Percentiles rank a stretch among this genome's conserved stretches.
phyloP scores from a whole-genome alignment of 2,113 vertebrate genomes.

The Furnarius figulus region DNA sequence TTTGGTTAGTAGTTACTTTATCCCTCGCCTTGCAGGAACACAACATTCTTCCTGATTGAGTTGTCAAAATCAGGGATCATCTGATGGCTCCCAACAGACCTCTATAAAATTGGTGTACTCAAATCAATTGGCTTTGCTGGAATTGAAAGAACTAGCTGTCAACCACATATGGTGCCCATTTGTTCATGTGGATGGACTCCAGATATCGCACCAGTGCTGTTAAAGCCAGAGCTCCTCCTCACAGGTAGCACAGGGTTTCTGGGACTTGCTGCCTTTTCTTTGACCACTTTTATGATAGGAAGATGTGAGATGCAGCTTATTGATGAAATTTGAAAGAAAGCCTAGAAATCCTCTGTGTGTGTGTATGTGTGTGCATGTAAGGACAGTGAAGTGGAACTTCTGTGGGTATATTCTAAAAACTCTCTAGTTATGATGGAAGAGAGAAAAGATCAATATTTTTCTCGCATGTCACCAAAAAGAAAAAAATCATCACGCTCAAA shows the following conservation, averaged over 20 bases:
- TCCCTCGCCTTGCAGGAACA: neutral
- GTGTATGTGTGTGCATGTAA: neutral
- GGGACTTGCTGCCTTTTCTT: neutral
- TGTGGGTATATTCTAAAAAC: neutral
- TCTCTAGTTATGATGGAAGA: neutral
- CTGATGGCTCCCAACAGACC: slow-evolving; percentile 46
- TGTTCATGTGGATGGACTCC: slow-evolving; percentile 8
- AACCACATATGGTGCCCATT: slow-evolving; percentile 17
- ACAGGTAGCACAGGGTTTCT: neutral
- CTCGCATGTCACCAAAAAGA: neutral
- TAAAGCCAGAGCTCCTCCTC: neutral
- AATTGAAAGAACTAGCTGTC: neutral
- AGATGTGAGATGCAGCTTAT: neutral
- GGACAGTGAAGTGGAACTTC: neutral
- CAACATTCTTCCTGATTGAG: slow-evolving; percentile 48
- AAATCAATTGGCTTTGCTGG: slow-evolving; percentile 45
- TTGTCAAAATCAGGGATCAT: slow-evolving; percentile 49
- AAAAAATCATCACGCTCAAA: neutral
- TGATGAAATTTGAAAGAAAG: neutral
- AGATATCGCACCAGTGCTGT: neutral
- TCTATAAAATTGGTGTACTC: slow-evolving; percentile 23
- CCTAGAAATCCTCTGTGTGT: neutral
- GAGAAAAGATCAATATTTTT: neutral
- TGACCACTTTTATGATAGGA: neutral
- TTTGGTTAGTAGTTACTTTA: neutral